Percentiles rank a stretch among this genome's conserved stretches.
These are phyloP conservation scores for Austrofundulus limnaeus DNA, from an alignment of 2,113 vertebrate species.

Conservation along the genomic window DNA sequence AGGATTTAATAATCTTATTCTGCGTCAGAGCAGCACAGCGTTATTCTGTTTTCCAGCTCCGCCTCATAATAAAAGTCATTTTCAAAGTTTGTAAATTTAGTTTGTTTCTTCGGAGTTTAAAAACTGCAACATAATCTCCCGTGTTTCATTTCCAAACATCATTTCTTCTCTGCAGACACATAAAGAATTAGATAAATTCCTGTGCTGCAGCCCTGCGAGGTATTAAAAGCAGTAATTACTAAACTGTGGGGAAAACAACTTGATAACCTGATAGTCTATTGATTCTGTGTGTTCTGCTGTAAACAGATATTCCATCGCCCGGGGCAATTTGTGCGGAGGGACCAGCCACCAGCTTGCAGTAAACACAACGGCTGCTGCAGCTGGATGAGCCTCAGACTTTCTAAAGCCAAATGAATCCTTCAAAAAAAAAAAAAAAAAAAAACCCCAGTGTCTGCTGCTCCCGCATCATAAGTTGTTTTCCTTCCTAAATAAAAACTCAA, in stretches of 20 bases:
- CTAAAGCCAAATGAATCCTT: slow-evolving; percentile 1
- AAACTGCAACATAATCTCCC: not conserved
- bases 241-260: slow-evolving; percentile 47
- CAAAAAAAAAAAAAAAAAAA: not conserved
- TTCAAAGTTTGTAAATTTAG: not conserved
- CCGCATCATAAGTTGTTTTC: slow-evolving; percentile 17
- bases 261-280: slow-evolving; percentile 65
- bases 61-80: not conserved
- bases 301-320: slow-evolving; percentile 19
- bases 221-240: slow-evolving; percentile 55
- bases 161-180: slow-evolving; percentile 13
- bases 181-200: slow-evolving; percentile 17
- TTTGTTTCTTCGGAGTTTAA: not conserved
- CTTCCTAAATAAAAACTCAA: not conserved
- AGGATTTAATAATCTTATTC: no score
- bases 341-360: slow-evolving; percentile 5
- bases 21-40: no score
- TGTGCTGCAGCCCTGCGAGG: slow-evolving; percentile 23
- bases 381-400: not conserved
- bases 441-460: not conserved
- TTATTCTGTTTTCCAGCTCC: not conserved
- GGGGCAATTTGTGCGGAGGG: not conserved
- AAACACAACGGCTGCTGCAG: not conserved
- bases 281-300: slow-evolving; percentile 52
- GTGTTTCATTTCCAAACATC: not conserved